These are phyloP conservation scores for Nemotelus nigrinus DNA, from an alignment of 2,888 invertebrate species.

Conservation along the genomic window DNA sequence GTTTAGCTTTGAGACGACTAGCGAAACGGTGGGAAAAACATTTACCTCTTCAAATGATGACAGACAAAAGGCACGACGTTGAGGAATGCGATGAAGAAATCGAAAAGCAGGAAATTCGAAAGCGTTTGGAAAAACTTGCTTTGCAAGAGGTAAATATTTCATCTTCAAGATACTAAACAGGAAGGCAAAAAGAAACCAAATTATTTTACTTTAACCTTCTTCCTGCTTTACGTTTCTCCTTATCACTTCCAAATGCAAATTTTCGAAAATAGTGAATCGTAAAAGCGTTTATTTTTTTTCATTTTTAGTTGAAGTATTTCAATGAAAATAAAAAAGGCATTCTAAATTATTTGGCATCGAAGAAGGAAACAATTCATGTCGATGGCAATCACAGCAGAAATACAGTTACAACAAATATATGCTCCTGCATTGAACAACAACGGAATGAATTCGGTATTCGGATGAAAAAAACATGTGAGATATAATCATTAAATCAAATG, in stretches of 20 bases:
- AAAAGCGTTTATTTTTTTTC: neutral
- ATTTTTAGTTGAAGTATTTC: constrained; percentile 13
- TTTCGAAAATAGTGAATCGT: neutral
- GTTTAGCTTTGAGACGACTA: constrained; percentile 56
- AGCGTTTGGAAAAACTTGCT: neutral
- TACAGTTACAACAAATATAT: constrained; percentile 45
- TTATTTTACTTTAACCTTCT: neutral
- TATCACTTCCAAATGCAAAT: too few species aligned
- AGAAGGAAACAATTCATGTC: constrained; percentile 48
- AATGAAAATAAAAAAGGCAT: neutral
- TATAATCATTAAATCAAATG: too few species aligned
- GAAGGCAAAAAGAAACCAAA: neutral
- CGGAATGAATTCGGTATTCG: constrained; percentile 26
- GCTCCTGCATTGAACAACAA: constrained; percentile 42
- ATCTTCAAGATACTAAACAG: neutral
- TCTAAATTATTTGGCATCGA: constrained; percentile 15
- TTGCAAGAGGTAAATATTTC: neutral
- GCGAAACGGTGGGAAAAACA: constrained; percentile 51
- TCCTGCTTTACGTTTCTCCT: too few species aligned
- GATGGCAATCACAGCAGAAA: constrained; percentile 48
- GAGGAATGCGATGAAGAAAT: neutral
- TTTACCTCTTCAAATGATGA: neutral
- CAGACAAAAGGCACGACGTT: neutral
- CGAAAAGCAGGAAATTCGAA: neutral
- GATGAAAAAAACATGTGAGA: too few species aligned